phyloP scores from a whole-genome alignment of 2,113 vertebrate genomes.

The Aix galericulata region DNA sequence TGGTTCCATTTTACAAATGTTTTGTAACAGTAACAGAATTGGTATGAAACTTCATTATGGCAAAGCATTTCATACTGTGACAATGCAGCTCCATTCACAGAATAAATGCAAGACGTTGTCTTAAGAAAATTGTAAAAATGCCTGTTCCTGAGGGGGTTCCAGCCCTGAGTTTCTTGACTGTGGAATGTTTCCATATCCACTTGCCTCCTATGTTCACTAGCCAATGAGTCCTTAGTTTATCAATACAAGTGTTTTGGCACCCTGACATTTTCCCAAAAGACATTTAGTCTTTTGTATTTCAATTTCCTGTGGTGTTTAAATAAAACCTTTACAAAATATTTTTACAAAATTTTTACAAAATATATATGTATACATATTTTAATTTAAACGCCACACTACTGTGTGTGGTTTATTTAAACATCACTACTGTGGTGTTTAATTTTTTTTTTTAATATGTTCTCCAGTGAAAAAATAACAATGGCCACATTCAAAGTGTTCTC shows the following conservation, averaged over 20 bases:
- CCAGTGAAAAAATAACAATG: too few relatives aligned
- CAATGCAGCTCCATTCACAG: background rate
- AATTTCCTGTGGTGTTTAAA: background rate
- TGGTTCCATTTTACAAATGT: conserved; percentile 14
- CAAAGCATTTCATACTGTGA: background rate
- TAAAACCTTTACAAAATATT: background rate
- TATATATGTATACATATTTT: too few relatives aligned
- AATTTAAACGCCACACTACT: too few relatives aligned
- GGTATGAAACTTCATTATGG: background rate
- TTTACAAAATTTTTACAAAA: too few relatives aligned
- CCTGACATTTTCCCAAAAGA: background rate
- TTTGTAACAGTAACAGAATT: conserved; percentile 7
- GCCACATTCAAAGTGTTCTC: too few relatives aligned
- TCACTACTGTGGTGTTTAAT: too few relatives aligned
- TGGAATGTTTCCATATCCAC: background rate
- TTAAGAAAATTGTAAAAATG: background rate
- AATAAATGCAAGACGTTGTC: background rate
- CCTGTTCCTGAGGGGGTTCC: background rate
- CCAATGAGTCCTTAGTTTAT: background rate
- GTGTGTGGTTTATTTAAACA: too few relatives aligned
- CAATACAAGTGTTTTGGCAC: background rate
- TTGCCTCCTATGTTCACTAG: background rate
- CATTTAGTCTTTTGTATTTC: background rate
- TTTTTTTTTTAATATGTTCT: too few relatives aligned
- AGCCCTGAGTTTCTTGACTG: background rate